Conservation (phyloP, 35 echinoderm and acorn worm genomes). For the Chiridota heheva region DNA sequence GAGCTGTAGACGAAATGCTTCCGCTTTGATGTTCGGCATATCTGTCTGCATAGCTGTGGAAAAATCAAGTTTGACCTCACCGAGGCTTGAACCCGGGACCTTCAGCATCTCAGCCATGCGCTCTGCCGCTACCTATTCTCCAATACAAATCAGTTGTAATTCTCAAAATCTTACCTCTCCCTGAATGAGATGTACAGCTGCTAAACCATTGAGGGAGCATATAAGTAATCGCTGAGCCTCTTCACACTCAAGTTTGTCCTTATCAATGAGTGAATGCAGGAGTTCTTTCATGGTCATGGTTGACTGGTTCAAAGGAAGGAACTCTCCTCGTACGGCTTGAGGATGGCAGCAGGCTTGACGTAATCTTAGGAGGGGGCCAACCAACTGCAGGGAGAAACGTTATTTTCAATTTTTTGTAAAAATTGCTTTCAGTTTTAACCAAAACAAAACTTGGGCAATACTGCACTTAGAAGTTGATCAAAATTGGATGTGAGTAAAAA, state of each 20-base stretch:
- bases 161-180: conserved; percentile 58
- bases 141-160: too few relatives aligned
- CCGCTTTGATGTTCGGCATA: too few relatives aligned
- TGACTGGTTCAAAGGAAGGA: conserved; percentile 73
- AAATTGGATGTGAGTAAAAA: neutral
- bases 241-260: conserved; percentile 83
- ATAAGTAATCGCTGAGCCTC: conserved; percentile 82
- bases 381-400: conserved; percentile 51
- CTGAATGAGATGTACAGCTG: conserved; percentile 83
- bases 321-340: conserved; percentile 84
- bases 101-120: too few relatives aligned
- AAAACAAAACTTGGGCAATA: neutral
- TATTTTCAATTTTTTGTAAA: neutral
- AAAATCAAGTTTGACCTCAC: too few relatives aligned
- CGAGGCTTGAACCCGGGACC: too few relatives aligned
- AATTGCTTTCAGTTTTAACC: neutral
- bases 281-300: conserved; percentile 91
- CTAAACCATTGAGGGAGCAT: conserved; percentile 84
- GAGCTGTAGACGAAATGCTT: too few relatives aligned
- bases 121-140: too few relatives aligned
- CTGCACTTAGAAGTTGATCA: neutral
- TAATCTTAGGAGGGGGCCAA: conserved; percentile 69
- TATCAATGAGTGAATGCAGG: conserved; percentile 63
- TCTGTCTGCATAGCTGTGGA: too few relatives aligned
- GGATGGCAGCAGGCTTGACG: conserved; percentile 97